phyloP scores from a whole-genome alignment of 2,888 invertebrate species.

The Pristionchus arcanus region DNA sequence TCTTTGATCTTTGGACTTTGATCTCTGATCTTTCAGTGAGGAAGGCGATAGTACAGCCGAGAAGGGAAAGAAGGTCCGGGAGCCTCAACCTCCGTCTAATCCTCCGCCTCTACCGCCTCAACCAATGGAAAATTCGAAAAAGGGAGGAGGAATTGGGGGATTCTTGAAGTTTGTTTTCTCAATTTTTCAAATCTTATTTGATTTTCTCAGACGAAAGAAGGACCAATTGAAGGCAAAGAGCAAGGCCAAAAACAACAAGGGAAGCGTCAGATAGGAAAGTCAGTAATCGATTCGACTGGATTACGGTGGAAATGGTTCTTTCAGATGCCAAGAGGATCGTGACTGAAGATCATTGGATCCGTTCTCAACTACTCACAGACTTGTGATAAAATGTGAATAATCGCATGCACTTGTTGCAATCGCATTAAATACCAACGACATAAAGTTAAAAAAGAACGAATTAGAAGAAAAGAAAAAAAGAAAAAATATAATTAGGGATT shows the following conservation, averaged over 20 bases:
- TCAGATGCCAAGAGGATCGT: neutral
- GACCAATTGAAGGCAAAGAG: neutral
- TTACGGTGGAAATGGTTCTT: neutral
- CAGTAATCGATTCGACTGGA: neutral
- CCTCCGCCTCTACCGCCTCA: neutral
- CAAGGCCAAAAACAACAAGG: conserved; percentile 8
- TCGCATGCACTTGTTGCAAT: neutral
- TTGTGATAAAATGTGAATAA: conserved; percentile 35
- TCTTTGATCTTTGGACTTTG: conserved; percentile 1
- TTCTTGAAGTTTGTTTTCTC: neutral
- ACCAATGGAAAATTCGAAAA: neutral
- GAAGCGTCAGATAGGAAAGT: conserved; percentile 1
- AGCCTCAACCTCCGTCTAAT: neutral
- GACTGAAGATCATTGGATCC: neutral
- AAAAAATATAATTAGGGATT: too few species aligned
- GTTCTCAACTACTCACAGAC: conserved; percentile 21
- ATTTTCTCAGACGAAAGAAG: neutral
- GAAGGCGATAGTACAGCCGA: neutral
- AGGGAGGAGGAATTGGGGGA: neutral
- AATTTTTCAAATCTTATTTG: neutral
- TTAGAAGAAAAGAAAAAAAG: too few species aligned
- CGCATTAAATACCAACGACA: neutral
- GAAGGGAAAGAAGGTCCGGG: neutral
- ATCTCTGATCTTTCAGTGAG: neutral
- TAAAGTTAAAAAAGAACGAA: too few species aligned